These are phyloP conservation scores for Tribolium castaneum DNA, from an alignment of 1,140 invertebrate species.

Conservation along the genomic window DNA sequence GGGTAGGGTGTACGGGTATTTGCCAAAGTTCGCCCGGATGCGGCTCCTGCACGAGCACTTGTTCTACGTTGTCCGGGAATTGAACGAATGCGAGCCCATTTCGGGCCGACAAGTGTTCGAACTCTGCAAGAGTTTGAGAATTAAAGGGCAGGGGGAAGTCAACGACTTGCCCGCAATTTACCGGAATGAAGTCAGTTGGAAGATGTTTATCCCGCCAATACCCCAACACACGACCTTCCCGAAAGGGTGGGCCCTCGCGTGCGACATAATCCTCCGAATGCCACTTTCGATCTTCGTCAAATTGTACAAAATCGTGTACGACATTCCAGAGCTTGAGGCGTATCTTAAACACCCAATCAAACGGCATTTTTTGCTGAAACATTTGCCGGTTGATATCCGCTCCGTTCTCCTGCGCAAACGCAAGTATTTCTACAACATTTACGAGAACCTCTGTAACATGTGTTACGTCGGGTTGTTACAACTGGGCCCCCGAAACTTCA, in stretches of 20 bases:
- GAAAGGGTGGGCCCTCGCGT: constrained; percentile 80
- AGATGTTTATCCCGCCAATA: constrained; percentile 80
- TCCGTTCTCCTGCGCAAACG: constrained; percentile 70
- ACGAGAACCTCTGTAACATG: constrained; percentile 69
- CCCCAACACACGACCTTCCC: constrained; percentile 72
- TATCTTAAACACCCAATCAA: constrained; percentile 77
- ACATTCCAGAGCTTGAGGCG: constrained; percentile 70
- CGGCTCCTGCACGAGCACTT: constrained; percentile 75
- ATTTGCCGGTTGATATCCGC: constrained; percentile 67
- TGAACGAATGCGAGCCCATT: constrained; percentile 64
- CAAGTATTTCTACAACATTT: constrained; percentile 75
- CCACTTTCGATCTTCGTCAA: constrained; percentile 80
- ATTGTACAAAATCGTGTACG: constrained; percentile 72
- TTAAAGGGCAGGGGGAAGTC: constrained; percentile 47
- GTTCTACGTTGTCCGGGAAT: constrained; percentile 76
- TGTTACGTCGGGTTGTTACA: constrained; percentile 79
- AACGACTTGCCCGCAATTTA: constrained; percentile 67
- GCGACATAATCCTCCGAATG: constrained; percentile 77
- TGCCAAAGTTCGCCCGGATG: constrained; percentile 78
- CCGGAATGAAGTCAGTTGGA: constrained; percentile 71
- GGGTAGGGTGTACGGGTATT: constrained; percentile 19
- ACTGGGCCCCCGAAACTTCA: constrained; percentile 73
- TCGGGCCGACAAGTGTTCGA: constrained; percentile 49
- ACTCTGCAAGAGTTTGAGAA: constrained; percentile 45
- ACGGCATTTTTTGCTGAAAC: constrained; percentile 73